A percentile compares a stretch with the other conserved stretches of the same genome.
Evolutionary conservation across 2,113 vertebrate species (phyloP).

Genomic region (Oncorhynchus gorbuscha): DNA sequence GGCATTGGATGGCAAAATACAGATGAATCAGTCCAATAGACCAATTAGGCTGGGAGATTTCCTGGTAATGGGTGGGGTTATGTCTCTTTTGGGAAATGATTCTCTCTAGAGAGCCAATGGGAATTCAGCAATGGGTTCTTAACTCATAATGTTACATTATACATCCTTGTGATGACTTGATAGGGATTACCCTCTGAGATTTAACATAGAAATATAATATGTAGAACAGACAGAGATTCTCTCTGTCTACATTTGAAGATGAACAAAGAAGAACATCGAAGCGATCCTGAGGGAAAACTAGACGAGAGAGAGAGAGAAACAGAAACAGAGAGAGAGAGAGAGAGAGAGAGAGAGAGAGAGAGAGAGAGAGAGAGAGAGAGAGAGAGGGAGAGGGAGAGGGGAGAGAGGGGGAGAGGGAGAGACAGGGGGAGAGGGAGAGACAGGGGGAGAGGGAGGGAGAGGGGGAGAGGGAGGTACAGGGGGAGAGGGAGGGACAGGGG

Average conservation of each 20-base stretch:
- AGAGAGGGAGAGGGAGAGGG: too few species aligned
- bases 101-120: conserved; percentile 3
- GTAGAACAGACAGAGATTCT: too few species aligned
- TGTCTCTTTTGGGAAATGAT: neutral
- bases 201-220: too few species aligned
- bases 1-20: neutral
- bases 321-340: neutral
- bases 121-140: neutral
- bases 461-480: rapidly evolving
- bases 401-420: rapidly evolving
- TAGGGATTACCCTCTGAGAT: neutral
- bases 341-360: neutral
- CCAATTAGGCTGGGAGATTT: conserved; percentile 17
- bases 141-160: neutral
- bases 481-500: too few species aligned
- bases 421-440: too few species aligned
- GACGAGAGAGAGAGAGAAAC: too few species aligned
- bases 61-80: conserved; percentile 6
- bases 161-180: neutral
- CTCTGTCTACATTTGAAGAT: too few species aligned
- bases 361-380: too few species aligned
- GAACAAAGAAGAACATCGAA: too few species aligned
- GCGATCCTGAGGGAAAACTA: too few species aligned
- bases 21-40: conserved; percentile 10
- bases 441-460: too few species aligned